Base-by-base conservation (phyloP, 2,113 vertebrate genomes). In the Dromas ardeola region DNA sequence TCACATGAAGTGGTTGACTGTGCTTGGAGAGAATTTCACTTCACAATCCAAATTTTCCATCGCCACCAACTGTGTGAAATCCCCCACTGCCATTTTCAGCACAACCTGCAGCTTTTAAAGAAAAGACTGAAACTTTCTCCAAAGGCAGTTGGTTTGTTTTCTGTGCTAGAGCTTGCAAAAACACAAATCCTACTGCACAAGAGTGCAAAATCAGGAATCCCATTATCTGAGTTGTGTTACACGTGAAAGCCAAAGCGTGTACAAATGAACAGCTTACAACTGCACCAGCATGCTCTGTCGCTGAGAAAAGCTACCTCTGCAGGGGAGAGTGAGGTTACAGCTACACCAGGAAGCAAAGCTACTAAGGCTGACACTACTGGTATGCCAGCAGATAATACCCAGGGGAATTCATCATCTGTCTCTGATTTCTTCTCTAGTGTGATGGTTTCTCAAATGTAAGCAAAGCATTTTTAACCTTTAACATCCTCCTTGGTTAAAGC, bases 101-200 rank as follows among this genome's bases (percentile, higher is more conserved):
- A 38, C 40, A 40, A n/a, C 9, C 66, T 42, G 22, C 30, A n/a
- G 9, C 32, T 78, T 66, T 13, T 10, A 15, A 52, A 69, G 27
- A 38, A 55, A 45, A 52, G 6, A 12, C 15, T 38, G 4, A 77
- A 53, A 13, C 5, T n/a, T 77, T 43, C 49, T 55, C 38, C 55
- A 10, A 5, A 74, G 32, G 40, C 40, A 16, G 7, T 12, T 19
- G 34, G 10, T 50, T 49, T 30, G 4, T 25, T 36, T 61, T n/a
- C 50, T 3, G 3, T 3, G 5, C 47, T 3, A 65, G 34, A 86
- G 4, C 34, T 76, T 53, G 53, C 4, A n/a, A 34, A 70, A 63
- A 29, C 0, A 1, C 6, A 22, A 26, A 27, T 36, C 47, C 36
- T 11, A 3, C 59, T 4, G 2, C 19, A 23, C 15, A 6, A 4